phyloP scores from a whole-genome alignment of 2,113 vertebrate species.

The Oreochromis spilurus region DNA sequence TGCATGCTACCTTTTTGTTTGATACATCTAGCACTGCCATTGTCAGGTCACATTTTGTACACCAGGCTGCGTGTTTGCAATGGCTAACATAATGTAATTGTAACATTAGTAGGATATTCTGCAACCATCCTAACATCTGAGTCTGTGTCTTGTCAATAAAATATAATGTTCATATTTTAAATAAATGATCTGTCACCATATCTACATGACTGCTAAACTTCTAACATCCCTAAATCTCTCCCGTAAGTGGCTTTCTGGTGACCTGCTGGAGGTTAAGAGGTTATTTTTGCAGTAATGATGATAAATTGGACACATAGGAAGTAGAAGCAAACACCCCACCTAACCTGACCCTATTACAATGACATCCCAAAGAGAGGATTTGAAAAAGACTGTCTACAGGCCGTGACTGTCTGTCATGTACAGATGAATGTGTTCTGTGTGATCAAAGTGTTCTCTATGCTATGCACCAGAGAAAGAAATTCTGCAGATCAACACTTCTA shows the following conservation, averaged over 20 bases:
- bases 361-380: neutral
- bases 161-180: neutral
- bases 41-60: neutral
- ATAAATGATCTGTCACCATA: neutral
- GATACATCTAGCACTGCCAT: neutral
- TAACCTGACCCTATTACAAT: neutral
- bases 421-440: neutral
- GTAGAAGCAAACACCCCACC: neutral
- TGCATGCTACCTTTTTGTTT: neutral
- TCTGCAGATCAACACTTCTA: neutral
- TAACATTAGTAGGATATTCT: neutral
- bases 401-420: neutral
- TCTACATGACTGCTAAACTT: neutral
- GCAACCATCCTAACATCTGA: neutral
- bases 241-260: neutral
- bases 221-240: neutral
- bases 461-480: neutral
- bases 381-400: neutral
- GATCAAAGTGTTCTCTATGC: neutral
- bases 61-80: neutral
- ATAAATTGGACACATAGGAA: neutral
- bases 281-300: neutral
- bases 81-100: neutral
- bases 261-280: neutral
- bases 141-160: neutral